Conservation (phyloP, 2,113 vertebrate genomes). For the Synodontis membranacea region DNA sequence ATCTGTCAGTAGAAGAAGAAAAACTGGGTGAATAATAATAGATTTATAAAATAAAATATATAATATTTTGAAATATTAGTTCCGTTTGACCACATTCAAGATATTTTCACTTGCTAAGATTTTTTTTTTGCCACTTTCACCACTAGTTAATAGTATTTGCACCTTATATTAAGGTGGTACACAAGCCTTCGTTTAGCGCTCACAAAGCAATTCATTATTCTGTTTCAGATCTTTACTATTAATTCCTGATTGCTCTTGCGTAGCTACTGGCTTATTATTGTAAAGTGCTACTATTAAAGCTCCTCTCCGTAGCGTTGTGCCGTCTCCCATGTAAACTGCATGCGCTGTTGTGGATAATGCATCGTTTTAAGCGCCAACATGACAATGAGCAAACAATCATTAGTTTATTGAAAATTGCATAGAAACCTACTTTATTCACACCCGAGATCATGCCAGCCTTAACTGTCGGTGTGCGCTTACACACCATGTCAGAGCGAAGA, state of each 20-base stretch:
- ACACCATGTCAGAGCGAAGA: constrained; percentile 50
- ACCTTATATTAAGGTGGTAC: neutral
- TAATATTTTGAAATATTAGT: neutral
- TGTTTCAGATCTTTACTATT: neutral
- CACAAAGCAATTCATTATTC: neutral
- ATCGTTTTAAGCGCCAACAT: neutral
- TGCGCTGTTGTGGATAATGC: neutral
- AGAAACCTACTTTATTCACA: constrained; percentile 24
- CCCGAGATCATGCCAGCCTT: constrained; percentile 15
- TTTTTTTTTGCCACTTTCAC: neutral
- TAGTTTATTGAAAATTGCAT: constrained; percentile 28
- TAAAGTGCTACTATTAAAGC: neutral
- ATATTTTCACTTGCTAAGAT: neutral
- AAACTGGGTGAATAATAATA: neutral
- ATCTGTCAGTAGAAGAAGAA: neutral
- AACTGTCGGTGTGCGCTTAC: constrained; percentile 50
- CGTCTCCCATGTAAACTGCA: neutral
- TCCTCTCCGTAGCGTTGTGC: neutral
- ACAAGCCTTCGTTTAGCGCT: neutral
- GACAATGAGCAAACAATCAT: neutral
- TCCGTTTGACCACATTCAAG: neutral
- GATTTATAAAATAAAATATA: neutral
- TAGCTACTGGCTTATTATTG: neutral
- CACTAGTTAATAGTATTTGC: neutral
- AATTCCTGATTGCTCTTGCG: neutral